phyloP scores from a whole-genome alignment of 1,140 invertebrate species.

The Orchestia grillus region DNA sequence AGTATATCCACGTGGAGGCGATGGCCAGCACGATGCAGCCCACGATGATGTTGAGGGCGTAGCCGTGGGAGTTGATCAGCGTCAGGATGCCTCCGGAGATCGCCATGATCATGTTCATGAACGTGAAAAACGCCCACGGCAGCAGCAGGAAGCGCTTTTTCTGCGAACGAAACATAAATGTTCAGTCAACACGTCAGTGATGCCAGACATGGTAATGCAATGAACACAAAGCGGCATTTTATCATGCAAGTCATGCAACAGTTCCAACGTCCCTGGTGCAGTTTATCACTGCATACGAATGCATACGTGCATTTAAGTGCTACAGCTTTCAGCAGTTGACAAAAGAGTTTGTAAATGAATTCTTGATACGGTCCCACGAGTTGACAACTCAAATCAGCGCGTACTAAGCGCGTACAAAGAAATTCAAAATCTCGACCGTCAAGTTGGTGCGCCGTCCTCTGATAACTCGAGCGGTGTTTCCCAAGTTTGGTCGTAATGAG shows the following conservation, averaged over 20 bases:
- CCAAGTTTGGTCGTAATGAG: too few relatives aligned
- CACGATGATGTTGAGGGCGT: slow-evolving; percentile 61
- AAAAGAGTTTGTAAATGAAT: not conserved
- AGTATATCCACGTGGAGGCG: slow-evolving; percentile 65
- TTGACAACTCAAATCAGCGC: not conserved
- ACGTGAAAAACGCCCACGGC: slow-evolving; percentile 67
- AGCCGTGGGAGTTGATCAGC: slow-evolving; percentile 67
- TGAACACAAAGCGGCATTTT: not conserved
- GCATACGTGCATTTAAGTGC: not conserved
- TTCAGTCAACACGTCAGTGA: not conserved
- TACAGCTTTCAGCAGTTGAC: not conserved
- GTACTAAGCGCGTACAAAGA: too few relatives aligned
- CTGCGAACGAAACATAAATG: slow-evolving; percentile 47
- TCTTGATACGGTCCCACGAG: not conserved
- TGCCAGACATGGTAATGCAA: not conserved
- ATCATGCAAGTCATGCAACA: not conserved
- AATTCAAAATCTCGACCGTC: too few relatives aligned
- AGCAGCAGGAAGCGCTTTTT: slow-evolving; percentile 66
- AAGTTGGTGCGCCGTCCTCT: too few relatives aligned
- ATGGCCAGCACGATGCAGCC: slow-evolving; percentile 65
- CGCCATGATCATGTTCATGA: slow-evolving; percentile 68
- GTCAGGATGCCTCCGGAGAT: slow-evolving; percentile 65
- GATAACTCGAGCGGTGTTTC: too few relatives aligned
- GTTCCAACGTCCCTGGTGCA: not conserved
- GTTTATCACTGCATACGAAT: not conserved